Evolutionary conservation across 2,888 invertebrate genomes (phyloP).

Genomic region (Dysmachus trigonus): DNA sequence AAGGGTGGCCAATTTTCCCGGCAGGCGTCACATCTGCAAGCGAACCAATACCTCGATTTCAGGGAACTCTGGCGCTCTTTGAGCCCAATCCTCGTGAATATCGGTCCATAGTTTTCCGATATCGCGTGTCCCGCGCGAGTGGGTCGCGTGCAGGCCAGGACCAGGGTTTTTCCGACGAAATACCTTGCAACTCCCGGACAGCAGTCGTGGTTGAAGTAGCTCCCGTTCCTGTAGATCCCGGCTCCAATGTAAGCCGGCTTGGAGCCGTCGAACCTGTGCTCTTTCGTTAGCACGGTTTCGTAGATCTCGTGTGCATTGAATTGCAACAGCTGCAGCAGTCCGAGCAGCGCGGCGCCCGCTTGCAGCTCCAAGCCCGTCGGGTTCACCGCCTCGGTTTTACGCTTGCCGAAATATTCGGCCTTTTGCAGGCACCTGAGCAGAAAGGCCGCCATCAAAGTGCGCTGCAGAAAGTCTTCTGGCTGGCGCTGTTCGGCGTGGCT

Average conservation of each 20-base stretch:
- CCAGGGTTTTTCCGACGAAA: conserved; percentile 77
- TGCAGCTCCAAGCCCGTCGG: conserved; percentile 68
- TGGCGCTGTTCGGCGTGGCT: conserved; percentile 71
- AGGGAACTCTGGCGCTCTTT: conserved; percentile 72
- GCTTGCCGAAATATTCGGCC: conserved; percentile 70
- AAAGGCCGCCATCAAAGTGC: conserved; percentile 81
- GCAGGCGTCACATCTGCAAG: conserved; percentile 78
- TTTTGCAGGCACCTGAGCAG: conserved; percentile 76
- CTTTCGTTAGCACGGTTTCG: conserved; percentile 70
- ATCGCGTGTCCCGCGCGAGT: conserved; percentile 73
- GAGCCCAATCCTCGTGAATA: conserved; percentile 70
- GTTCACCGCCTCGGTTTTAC: conserved; percentile 63
- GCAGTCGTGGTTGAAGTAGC: conserved; percentile 86
- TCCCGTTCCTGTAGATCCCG: conserved; percentile 78
- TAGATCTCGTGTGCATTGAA: conserved; percentile 88
- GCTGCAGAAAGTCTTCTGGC: conserved; percentile 76
- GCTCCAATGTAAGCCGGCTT: conserved; percentile 66
- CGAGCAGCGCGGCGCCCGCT: conserved; percentile 73
- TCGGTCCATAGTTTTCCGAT: conserved; percentile 85
- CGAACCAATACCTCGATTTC: conserved; percentile 80
- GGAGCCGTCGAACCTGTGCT: conserved; percentile 64
- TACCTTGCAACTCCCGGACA: conserved; percentile 81
- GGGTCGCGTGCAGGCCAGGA: conserved; percentile 74
- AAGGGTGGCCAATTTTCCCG: conserved; percentile 78
- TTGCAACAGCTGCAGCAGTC: conserved; percentile 78